Base-by-base conservation (phyloP, 2,113 vertebrate genomes). In the Takifugu flavidus region DNA sequence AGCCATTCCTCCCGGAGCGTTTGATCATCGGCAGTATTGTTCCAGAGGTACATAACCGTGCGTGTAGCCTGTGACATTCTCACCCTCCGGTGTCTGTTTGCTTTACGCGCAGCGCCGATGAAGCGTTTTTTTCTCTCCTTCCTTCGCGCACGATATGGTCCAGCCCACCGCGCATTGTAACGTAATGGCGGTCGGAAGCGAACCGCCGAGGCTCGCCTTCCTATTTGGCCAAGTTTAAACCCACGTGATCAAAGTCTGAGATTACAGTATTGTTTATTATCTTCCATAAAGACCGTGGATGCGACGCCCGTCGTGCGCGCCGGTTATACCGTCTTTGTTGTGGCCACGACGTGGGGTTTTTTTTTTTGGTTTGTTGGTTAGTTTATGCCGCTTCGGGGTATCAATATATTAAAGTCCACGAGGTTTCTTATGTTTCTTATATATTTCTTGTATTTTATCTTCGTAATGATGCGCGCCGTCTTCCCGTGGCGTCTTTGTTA, bases 141-240 rank as follows among this genome's bases (percentile, higher is more conserved):
- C 45, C 12, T 45, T 28, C 67, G 78, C 78, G 55, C 80, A 80
- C 78, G 67, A 50, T 39, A 1, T 78, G 70, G 73, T 80, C 82
- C 87, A 74, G 77, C 84, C 84, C 82, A 86, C 83, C 83, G 59
- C 86, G 82, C 82, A 89, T 84, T 88, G 80, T 85, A 85, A 84
- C 75, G 90, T 91, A 90, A 92, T 91, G 91, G 91, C 90, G 90
- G 89, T 89, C 84, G 87, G 84, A 86, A 82, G 85, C 69, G 74
- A 76, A 80, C 68, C 53, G 82, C 70, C 43, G 75, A 87, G 82
- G 87, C 87, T 88, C 86, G 85, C 87, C 86, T 85, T 88, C 84
- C 85, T 77, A 83, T 90, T 88, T 74, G 88, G 75, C 89, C 79
- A 89, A 89, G 82, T 88, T 84, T 84, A 67, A 4, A 29, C 64